Percentiles rank a stretch among this genome's conserved stretches.
Conservation (phyloP, 2,888 invertebrate species). For the Tachystola acroxantha region DNA sequence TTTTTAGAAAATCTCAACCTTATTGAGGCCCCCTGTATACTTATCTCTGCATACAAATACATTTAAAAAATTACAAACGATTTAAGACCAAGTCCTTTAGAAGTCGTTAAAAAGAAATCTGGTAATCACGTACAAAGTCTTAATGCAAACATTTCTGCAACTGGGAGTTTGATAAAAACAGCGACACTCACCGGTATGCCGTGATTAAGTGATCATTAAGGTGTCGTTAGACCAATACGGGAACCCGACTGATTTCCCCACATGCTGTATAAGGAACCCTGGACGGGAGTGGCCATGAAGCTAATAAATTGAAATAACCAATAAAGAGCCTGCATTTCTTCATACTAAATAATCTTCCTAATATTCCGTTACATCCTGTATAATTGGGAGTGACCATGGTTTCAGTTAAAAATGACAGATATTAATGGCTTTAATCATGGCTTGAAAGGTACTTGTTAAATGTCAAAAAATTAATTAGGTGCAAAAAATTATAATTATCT, state of each 20-base stretch:
- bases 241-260: conserved; percentile 25
- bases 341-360: no score
- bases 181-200: conserved; percentile 24
- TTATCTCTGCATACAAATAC: no score
- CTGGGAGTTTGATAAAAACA: conserved; percentile 37
- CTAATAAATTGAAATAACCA: no score
- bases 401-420: conserved; percentile 30
- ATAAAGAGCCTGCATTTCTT: no score
- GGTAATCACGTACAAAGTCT: background rate
- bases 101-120: background rate
- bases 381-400: conserved; percentile 32
- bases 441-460: conserved; percentile 2
- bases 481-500: background rate
- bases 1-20: no score
- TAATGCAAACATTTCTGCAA: background rate
- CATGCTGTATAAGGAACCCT: conserved; percentile 41
- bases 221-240: conserved; percentile 43
- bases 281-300: no score
- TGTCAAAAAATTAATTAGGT: conserved; percentile 9
- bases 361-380: no score
- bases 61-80: no score
- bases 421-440: conserved; percentile 32
- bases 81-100: no score
- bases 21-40: no score
- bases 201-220: conserved; percentile 61